phyloP scores from a whole-genome alignment of 2,888 invertebrate species.

The Agrotis ipsilon region DNA sequence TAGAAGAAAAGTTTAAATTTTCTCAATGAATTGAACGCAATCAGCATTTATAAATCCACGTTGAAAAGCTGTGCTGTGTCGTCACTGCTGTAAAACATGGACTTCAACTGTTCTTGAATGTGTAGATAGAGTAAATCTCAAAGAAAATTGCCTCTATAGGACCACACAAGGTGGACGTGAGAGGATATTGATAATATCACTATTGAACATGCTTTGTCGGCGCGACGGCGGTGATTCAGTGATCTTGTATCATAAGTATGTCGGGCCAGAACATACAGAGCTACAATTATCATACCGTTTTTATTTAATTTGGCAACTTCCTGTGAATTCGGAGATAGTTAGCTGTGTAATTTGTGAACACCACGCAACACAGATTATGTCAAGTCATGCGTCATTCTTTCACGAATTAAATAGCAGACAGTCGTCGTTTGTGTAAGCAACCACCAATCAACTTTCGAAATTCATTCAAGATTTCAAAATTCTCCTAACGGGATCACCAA shows the following conservation, averaged over 20 bases:
- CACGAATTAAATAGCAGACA: background rate
- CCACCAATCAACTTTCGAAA: too few relatives aligned
- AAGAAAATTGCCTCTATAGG: too few relatives aligned
- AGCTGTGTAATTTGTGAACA: slow-evolving; percentile 1
- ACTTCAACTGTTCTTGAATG: too few relatives aligned
- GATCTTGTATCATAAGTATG: background rate
- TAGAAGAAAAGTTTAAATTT: too few relatives aligned
- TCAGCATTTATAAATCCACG: too few relatives aligned
- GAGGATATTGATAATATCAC: background rate
- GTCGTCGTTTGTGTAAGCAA: background rate
- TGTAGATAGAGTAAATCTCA: too few relatives aligned
- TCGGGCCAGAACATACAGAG: background rate
- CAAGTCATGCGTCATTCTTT: slow-evolving; percentile 8
- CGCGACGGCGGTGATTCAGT: background rate
- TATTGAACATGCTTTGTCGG: background rate
- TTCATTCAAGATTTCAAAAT: too few relatives aligned
- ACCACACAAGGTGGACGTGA: background rate
- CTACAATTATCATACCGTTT: background rate
- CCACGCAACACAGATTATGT: slow-evolving; percentile 9
- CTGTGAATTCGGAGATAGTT: background rate
- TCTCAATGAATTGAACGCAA: too few relatives aligned
- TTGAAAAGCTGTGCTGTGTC: too few relatives aligned
- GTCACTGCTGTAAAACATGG: too few relatives aligned
- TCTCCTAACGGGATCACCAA: background rate
- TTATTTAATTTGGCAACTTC: background rate